Evolutionary conservation across 2,113 vertebrate species (phyloP), one percentile per base, ranked within the genome.

Genomic region (Etheostoma cragini): DNA sequence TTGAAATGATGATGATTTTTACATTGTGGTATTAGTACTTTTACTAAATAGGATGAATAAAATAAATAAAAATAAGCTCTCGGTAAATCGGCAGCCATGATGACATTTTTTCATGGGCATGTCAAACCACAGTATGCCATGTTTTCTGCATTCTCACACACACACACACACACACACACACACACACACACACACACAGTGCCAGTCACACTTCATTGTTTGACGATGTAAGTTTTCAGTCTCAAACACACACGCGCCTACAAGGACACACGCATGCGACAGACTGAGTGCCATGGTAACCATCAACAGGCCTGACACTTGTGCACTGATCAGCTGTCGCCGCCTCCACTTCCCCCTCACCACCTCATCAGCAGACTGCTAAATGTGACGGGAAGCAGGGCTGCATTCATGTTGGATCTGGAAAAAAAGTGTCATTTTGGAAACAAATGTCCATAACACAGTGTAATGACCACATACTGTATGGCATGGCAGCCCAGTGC

Each of bases 251-350:
- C 56, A 46, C 8, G 26, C 47, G 35, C 79, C 52, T 46, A 68
- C 62, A 81, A 57, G 21, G 68, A 81, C 83, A 86, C 57, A 17
- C 42, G 50, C 53, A 69, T 72, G 69, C 10, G 70, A 92, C 86
- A 88, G 89, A 90, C 81, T 65, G 65, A 84, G 66, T 49, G 22
- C 92, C 92, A 94, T 94, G 91, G 92, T 78, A 94, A 94, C 94
- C 87, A 66, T 83, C 67, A 85, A 80, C 77, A 86, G 88, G 56
- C 78, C 72, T 81, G 91, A 87, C 90, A 86, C 83, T 81, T 81
- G 35, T 78, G 76, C 84, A 71, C 38, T 83, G 81, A 82, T 94
- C 92, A 87, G 86, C 89, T 86, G 89, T 84, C 73, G 22, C 86
- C 81, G 89, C 76, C 80, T 88, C 80, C 80, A 45, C 84, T 79